Evolutionary conservation across 2,797 vertebrate species (phyloP).

Genomic region (Taenioides sp.): DNA sequence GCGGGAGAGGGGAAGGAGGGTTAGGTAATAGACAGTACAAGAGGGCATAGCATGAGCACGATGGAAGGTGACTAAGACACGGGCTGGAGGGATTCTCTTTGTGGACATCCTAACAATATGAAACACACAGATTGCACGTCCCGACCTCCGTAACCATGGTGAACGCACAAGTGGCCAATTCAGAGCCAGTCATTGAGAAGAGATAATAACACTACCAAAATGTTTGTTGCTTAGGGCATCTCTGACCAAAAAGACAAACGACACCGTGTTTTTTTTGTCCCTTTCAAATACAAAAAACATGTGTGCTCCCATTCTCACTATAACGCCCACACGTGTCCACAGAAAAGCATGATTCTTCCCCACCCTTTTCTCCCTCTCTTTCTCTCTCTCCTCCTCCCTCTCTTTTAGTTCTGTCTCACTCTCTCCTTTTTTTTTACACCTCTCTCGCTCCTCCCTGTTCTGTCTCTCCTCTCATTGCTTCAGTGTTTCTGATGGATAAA

Average conservation of each 20-base stretch:
- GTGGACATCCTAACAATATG: conserved; percentile 45
- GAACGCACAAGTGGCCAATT: conserved; percentile 62
- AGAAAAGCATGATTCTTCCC: conserved; percentile 54
- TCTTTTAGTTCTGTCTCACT: too few species aligned
- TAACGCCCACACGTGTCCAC: conserved; percentile 65
- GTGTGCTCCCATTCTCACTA: conserved; percentile 53
- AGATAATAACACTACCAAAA: conserved; percentile 50
- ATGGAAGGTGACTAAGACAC: conserved; percentile 31
- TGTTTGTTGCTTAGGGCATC: conserved; percentile 58
- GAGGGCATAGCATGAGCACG: conserved; percentile 3
- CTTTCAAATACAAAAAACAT: conserved; percentile 12
- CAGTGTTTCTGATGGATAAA: too few species aligned
- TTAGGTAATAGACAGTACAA: conserved; percentile 18
- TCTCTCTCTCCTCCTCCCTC: background rate
- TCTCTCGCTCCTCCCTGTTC: too few species aligned
- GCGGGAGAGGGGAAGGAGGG: background rate
- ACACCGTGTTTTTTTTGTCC: conserved; percentile 12
- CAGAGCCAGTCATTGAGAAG: conserved; percentile 48
- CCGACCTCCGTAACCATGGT: conserved; percentile 66
- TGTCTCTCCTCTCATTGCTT: too few species aligned
- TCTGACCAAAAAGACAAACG: conserved; percentile 26
- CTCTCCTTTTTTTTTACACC: background rate
- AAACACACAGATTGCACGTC: conserved; percentile 42
- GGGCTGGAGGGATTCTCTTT: conserved; percentile 55
- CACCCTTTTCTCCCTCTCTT: background rate